Base-by-base conservation (phyloP, 2,113 vertebrate genomes). In the Casuarius casuarius region DNA sequence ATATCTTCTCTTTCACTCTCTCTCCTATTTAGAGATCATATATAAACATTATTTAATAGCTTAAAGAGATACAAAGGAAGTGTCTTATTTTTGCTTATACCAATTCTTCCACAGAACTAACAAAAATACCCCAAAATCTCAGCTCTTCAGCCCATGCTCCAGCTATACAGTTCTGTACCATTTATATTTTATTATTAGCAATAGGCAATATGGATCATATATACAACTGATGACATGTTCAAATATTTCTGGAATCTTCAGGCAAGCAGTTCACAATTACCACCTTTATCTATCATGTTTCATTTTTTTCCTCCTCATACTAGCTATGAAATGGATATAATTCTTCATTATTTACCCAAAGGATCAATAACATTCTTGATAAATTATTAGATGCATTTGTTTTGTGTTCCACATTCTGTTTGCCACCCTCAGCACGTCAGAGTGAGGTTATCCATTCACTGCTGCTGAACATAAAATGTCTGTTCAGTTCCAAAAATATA, bases 391-490 rank as follows among this genome's bases (percentile, higher is more conserved):
- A 87, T 52, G 4, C 26, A 58, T 66, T 76, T 82, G 35, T 70
- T 87, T 84, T 7, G 6, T 62, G 44, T 21, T 89, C 29, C 77
- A 92, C 81, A 76, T 86, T 91, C 80, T 61, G 84, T 71, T 89
- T 94, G 67, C 92, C 84, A 97, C 84, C 89, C 91, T 93, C 66
- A 62, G 44, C 38, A 40, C 35, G 48, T 65, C 83, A 84, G 25
- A 68, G 22, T 38, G 85, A 94, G 33, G 84, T 87, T 78, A 96
- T 92, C 81, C 71, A 80, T 94, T 94, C 89, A 79, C 62, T 89
- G 40, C 2, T 2, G 63, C 35, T 90, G 62, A 89, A 79, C 58
- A 44, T 46, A 78, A 91, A 89, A 82, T 3, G 23, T 26, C 77
- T 89, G 42, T 31, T 22, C 44, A 40, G 46, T 46, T 74, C 19